Evolutionary conservation across 2,797 vertebrate genomes (phyloP).

Genomic region (Parauchenoglanis ngamensis): DNA sequence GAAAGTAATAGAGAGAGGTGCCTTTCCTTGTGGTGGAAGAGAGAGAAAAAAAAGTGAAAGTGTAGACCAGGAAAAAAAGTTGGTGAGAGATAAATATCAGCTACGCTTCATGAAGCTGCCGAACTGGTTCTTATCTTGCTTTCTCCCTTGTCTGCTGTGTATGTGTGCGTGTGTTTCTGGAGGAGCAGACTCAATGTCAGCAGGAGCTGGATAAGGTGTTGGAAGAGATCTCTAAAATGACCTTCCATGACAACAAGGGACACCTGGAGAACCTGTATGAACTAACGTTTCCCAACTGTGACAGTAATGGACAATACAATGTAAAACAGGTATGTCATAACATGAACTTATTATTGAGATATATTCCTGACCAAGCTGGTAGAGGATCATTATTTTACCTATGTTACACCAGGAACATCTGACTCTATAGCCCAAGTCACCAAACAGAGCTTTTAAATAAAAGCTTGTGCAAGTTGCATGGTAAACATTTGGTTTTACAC

Average conservation of each 20-base stretch:
- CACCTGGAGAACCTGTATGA: slow-evolving; percentile 90
- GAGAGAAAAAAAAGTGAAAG: slow-evolving; percentile 37
- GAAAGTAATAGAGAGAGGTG: slow-evolving; percentile 42
- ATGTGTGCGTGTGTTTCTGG: slow-evolving; percentile 24
- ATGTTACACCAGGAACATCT: not conserved
- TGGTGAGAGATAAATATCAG: slow-evolving; percentile 53
- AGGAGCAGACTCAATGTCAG: slow-evolving; percentile 84
- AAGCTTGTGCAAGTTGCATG: not conserved
- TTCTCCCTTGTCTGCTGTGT: slow-evolving; percentile 40
- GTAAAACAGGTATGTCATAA: slow-evolving; percentile 85
- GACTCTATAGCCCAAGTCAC: not conserved
- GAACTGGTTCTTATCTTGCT: slow-evolving; percentile 53
- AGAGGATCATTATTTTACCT: not conserved
- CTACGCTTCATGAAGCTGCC: slow-evolving; percentile 51
- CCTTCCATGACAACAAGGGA: slow-evolving; percentile 87
- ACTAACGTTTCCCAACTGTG: slow-evolving; percentile 94
- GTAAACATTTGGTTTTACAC: not conserved
- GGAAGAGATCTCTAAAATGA: slow-evolving; percentile 89
- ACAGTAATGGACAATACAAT: slow-evolving; percentile 89
- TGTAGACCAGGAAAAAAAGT: slow-evolving; percentile 35
- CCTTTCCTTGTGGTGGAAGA: slow-evolving; percentile 39
- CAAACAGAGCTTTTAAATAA: not conserved
- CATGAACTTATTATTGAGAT: not conserved
- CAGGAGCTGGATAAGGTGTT: slow-evolving; percentile 89
- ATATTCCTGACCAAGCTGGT: not conserved